Base-by-base conservation (phyloP, 2,797 vertebrate genomes). In the Lagodon rhomboides region DNA sequence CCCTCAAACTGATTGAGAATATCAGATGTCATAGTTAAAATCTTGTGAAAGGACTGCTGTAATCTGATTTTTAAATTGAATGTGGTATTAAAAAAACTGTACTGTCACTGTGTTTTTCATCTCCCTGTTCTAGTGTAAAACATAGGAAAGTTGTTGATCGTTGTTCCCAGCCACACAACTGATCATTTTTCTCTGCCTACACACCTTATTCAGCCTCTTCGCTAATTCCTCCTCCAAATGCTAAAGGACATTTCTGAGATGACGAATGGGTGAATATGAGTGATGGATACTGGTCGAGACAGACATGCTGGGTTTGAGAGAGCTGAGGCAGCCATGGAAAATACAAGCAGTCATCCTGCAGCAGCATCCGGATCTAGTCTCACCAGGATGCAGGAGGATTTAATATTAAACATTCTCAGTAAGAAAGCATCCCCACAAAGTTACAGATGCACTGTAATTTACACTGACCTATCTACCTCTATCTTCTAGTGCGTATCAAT, bases 191-290 rank as follows among this genome's bases (percentile, higher is more conserved):
- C 8, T 9, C 54, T 58, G 58, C 10, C 55, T 46, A 54, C 49
- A 69, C 50, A 67, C 43, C 47, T 61, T 27, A 22, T 58, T 62
- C 61, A 20, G 71, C 27, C 27, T 63, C 58, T 64, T 79, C 79
- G 64, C 62, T 70, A 71, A 77, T 61, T 64, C 75, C 53, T 77
- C 72, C 49, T 61, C 34, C 67, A 77, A 86, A 90, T 73, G 73
- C 72, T 84, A 69, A 81, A 49, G 55, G 83, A 84, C 90, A 77
- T 84, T 77, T 79, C 58, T 68, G 83, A 83, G 84, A 86, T 86
- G 86, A 90, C 58, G 43, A 87, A 75, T 51, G 75, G 65, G 34
- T 73, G 81, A 84, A 78, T 51, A 61, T 73, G 84, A 87, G 66
- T 87, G 86, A 92, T 76, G 73, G 82, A 80, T 76, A 84, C 62